Conservation (phyloP, 2,113 vertebrate genomes). For the Lonchura striata region DNA sequence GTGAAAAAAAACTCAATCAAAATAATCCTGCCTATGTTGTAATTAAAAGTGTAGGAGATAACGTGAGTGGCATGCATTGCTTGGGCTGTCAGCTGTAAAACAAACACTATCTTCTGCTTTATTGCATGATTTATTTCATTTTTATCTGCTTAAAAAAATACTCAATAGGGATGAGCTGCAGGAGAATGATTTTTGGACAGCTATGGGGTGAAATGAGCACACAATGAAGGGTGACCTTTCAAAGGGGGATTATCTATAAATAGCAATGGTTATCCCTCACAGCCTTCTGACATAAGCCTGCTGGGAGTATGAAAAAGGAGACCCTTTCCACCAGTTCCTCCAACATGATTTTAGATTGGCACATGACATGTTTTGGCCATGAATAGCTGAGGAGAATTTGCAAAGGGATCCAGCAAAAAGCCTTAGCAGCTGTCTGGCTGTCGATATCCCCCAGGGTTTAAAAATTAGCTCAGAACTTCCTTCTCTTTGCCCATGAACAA, state of each 20-base stretch:
- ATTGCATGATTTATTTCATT: slow-evolving; percentile 22
- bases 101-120: background rate
- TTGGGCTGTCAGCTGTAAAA: background rate
- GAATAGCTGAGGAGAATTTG: slow-evolving; percentile 60
- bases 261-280: slow-evolving; percentile 68
- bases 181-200: slow-evolving; percentile 36
- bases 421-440: slow-evolving; percentile 13
- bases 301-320: slow-evolving; percentile 17
- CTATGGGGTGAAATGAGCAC: slow-evolving; percentile 18
- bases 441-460: background rate
- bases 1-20: background rate
- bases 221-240: slow-evolving; percentile 73
- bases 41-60: slow-evolving; percentile 2
- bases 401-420: slow-evolving; percentile 48
- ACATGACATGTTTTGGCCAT: slow-evolving; percentile 37
- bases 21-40: background rate
- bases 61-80: background rate
- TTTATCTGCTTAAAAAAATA: slow-evolving; percentile 36
- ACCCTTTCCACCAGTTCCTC: slow-evolving; percentile 35
- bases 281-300: slow-evolving; percentile 54
- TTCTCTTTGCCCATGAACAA: slow-evolving; percentile 19
- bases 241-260: slow-evolving; percentile 72
- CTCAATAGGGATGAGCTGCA: background rate
- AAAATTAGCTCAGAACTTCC: slow-evolving; percentile 36
- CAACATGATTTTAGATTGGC: background rate